These are phyloP conservation scores for Charanyca ferruginea DNA, from an alignment of 2,888 invertebrate species.

Conservation along the genomic window DNA sequence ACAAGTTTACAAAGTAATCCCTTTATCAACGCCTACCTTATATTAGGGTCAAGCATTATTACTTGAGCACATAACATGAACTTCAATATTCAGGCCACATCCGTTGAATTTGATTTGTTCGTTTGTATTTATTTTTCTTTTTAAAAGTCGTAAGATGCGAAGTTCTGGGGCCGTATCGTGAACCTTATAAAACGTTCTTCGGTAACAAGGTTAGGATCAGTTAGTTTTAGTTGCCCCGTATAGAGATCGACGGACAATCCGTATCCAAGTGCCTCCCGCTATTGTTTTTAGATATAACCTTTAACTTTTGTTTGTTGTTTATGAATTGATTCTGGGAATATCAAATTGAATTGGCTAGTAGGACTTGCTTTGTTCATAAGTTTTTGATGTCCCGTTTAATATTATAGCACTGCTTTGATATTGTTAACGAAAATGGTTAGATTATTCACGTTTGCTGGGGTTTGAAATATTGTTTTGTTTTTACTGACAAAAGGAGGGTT, in stretches of 20 bases:
- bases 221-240: slow-evolving; percentile 68
- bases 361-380: slow-evolving; percentile 6
- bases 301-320: slow-evolving; percentile 30
- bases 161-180: slow-evolving; percentile 57
- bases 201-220: slow-evolving; percentile 71
- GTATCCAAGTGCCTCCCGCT: slow-evolving; percentile 52
- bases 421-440: background rate
- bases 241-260: slow-evolving; percentile 58
- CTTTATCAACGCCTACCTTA: slow-evolving; percentile 38
- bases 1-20: slow-evolving; percentile 49
- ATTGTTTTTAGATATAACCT: slow-evolving; percentile 51
- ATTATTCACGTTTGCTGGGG: background rate
- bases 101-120: slow-evolving; percentile 74
- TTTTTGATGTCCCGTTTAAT: slow-evolving; percentile 6
- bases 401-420: background rate
- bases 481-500: background rate
- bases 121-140: slow-evolving; percentile 65
- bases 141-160: slow-evolving; percentile 48
- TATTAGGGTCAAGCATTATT: slow-evolving; percentile 35
- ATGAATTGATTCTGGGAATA: slow-evolving; percentile 30
- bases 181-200: slow-evolving; percentile 62
- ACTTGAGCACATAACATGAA: slow-evolving; percentile 44
- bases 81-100: slow-evolving; percentile 69
- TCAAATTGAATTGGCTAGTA: slow-evolving; percentile 16
- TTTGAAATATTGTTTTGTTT: slow-evolving; percentile 1